A percentile compares a stretch with the other conserved stretches of the same genome.
phyloP scores from a whole-genome alignment of 2,888 invertebrate genomes.

The Drosophila diplacantha region DNA sequence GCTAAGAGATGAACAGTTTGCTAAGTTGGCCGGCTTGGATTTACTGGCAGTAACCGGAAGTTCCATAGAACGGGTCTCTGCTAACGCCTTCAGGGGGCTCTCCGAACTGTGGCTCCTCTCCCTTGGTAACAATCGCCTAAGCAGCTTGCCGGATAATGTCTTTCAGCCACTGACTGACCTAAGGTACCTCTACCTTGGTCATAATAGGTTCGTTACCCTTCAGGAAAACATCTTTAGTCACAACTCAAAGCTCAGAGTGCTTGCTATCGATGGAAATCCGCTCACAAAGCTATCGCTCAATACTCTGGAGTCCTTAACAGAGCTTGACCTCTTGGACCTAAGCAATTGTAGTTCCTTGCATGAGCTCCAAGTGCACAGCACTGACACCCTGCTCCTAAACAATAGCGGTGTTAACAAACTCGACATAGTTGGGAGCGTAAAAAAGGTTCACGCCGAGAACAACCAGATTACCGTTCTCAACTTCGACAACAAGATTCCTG shows the following conservation, averaged over 20 bases:
- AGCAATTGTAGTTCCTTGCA: slow-evolving; percentile 1
- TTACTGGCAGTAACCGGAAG: not conserved
- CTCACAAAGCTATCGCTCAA: not conserved
- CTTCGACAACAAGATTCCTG: not conserved
- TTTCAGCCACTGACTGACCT: not conserved
- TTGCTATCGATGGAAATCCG: not conserved
- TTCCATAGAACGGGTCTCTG: not conserved
- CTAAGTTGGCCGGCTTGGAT: not conserved
- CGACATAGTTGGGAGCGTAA: not conserved
- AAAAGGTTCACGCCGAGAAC: not conserved
- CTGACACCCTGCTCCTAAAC: not conserved
- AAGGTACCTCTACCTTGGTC: not conserved
- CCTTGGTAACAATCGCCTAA: not conserved
- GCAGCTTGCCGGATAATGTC: slow-evolving; percentile 1
- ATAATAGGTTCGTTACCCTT: not conserved
- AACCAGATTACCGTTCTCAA: not conserved
- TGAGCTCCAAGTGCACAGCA: not conserved
- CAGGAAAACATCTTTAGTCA: not conserved
- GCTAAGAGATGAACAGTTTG: not conserved
- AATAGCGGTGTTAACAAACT: not conserved
- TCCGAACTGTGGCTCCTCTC: not conserved
- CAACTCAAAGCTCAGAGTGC: not conserved
- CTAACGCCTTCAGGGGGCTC: not conserved
- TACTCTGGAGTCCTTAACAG: not conserved
- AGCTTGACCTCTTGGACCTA: not conserved